These are phyloP conservation scores for Eupithecia subumbrata DNA, from an alignment of 2,888 invertebrate genomes.

Conservation along the genomic window DNA sequence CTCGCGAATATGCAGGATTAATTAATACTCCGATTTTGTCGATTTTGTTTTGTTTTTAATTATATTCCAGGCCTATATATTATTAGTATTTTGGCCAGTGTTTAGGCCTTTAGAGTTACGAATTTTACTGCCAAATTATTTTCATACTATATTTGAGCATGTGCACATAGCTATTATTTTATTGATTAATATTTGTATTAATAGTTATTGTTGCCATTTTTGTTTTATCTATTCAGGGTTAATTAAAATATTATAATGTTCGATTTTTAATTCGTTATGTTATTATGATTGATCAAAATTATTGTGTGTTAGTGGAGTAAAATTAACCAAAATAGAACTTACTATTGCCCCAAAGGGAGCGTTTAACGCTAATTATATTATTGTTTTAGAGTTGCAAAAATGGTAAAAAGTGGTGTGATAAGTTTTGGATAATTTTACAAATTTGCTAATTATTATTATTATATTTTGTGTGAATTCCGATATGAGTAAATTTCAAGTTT, in stretches of 20 bases:
- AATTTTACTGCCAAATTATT: conserved; percentile 85
- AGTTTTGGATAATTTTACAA: conserved; percentile 85
- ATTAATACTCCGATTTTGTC: conserved; percentile 82
- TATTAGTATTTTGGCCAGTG: conserved; percentile 82
- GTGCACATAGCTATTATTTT: conserved; percentile 84
- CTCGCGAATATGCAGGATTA: conserved; percentile 77
- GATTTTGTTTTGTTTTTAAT: conserved; percentile 78
- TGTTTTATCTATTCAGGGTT: conserved; percentile 82
- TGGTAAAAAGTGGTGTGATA: conserved; percentile 82
- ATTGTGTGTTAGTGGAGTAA: conserved; percentile 82
- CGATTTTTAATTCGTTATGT: conserved; percentile 79
- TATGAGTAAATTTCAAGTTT: conserved; percentile 74
- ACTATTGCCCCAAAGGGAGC: conserved; percentile 83
- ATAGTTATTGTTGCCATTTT: conserved; percentile 83
- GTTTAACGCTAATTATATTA: conserved; percentile 82
- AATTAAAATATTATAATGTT: conserved; percentile 81
- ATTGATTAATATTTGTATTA: conserved; percentile 79
- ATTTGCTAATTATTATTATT: conserved; percentile 68
- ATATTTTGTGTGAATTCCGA: conserved; percentile 80
- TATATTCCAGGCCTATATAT: conserved; percentile 81
- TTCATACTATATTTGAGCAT: conserved; percentile 84
- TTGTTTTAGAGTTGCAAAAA: conserved; percentile 83
- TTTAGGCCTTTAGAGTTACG: conserved; percentile 81
- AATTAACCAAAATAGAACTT: conserved; percentile 81
- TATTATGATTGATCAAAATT: conserved; percentile 79